Conservation (phyloP, 1,140 invertebrate genomes). For the Heterodera schachtii region DNA sequence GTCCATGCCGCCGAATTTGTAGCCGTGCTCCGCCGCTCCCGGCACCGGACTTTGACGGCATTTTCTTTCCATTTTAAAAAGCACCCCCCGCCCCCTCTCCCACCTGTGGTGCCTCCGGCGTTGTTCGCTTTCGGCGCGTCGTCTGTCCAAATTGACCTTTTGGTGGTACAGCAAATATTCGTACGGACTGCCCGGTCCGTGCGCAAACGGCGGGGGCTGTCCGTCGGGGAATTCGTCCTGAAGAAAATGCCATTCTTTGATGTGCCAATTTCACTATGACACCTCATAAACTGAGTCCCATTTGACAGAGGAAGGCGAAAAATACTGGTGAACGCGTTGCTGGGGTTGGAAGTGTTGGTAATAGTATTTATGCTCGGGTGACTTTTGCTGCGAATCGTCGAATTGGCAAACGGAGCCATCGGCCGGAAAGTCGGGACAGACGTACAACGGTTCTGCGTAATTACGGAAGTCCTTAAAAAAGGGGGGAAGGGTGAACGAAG, state of each 20-base stretch:
- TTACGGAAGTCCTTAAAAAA: constrained; percentile 8
- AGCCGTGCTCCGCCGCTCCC: constrained; percentile 53
- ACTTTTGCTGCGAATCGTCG: neutral
- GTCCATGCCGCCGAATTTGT: constrained; percentile 63
- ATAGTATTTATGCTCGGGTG: neutral
- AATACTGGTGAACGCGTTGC: constrained; percentile 16
- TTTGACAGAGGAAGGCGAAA: constrained; percentile 18
- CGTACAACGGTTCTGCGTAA: constrained; percentile 20
- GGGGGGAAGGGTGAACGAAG: neutral
- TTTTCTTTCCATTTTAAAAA: neutral
- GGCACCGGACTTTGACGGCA: constrained; percentile 40
- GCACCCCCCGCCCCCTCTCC: neutral
- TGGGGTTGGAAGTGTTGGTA: constrained; percentile 15
- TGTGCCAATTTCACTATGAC: too few relatives aligned
- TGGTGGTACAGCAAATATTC: constrained; percentile 23
- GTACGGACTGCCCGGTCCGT: constrained; percentile 6
- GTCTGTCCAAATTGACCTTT: constrained; percentile 10
- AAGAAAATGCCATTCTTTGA: neutral
- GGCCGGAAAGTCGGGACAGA: constrained; percentile 2
- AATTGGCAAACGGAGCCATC: neutral
- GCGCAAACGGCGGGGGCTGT: constrained; percentile 4
- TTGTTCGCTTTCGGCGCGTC: constrained; percentile 29
- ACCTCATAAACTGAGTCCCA: constrained; percentile 26
- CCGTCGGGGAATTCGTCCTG: constrained; percentile 14
- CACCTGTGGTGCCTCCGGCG: constrained; percentile 30